These are phyloP conservation scores for Ceriagrion tenellum DNA, from an alignment of 2,888 invertebrate species.

Conservation along the genomic window DNA sequence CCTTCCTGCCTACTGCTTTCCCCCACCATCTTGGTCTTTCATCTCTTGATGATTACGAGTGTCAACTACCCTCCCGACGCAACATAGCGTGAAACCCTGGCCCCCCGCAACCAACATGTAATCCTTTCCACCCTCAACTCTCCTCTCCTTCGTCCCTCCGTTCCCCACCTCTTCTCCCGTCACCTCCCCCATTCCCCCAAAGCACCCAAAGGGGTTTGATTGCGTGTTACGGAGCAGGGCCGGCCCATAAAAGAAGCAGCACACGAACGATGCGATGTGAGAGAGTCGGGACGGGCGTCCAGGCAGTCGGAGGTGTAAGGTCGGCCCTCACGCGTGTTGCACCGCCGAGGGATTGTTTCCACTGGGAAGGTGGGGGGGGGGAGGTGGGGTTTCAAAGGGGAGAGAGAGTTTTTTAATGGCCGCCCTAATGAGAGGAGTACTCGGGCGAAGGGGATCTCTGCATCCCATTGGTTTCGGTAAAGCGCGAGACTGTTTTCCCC, in stretches of 20 bases:
- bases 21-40: not conserved
- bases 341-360: not conserved
- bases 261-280: not conserved
- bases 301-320: not conserved
- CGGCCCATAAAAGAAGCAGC: not conserved
- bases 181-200: not conserved
- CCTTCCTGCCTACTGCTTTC: not conserved
- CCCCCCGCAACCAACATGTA: not conserved
- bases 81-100: too few relatives aligned
- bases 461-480: too few relatives aligned
- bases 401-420: not conserved
- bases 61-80: not conserved
- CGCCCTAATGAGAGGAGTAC: not conserved
- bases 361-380: too few relatives aligned
- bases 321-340: not conserved
- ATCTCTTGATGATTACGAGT: not conserved
- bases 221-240: not conserved
- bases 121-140: too few relatives aligned
- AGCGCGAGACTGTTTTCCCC: too few relatives aligned
- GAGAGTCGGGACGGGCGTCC: too few relatives aligned
- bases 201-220: not conserved
- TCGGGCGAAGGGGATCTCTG: too few relatives aligned
- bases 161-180: not conserved
- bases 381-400: not conserved
- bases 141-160: not conserved